Evolutionary conservation across 2,888 invertebrate species (phyloP).

Genomic region (Nudaria mundana): DNA sequence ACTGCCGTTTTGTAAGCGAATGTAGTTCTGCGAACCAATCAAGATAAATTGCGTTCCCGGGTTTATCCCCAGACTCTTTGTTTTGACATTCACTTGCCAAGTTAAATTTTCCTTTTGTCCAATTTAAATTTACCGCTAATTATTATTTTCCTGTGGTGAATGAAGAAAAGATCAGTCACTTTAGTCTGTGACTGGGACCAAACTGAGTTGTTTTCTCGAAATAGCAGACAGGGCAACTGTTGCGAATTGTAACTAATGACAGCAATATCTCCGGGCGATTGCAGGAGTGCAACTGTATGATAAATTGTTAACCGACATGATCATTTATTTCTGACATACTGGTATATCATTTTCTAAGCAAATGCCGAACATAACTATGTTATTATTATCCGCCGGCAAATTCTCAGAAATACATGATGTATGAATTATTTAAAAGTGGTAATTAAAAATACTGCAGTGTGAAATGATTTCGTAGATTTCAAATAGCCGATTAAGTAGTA

Average conservation of each 20-base stretch:
- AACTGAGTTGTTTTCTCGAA: conserved; percentile 54
- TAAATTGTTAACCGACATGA: conserved; percentile 55
- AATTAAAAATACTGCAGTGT: conserved; percentile 11
- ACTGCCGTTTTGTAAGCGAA: neutral
- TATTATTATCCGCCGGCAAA: no score
- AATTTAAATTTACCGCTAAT: conserved; percentile 25
- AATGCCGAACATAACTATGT: conserved; percentile 25
- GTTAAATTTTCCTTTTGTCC: conserved; percentile 41
- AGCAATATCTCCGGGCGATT: conserved; percentile 50
- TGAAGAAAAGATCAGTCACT: conserved; percentile 18
- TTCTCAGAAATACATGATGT: conserved; percentile 27
- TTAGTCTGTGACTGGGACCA: conserved; percentile 38
- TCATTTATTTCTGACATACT: conserved; percentile 48
- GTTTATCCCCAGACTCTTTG: conserved; percentile 40
- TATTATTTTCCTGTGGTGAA: conserved; percentile 18
- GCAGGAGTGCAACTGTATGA: conserved; percentile 52
- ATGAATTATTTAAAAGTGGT: conserved; percentile 18
- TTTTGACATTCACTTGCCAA: no score
- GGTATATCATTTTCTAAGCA: conserved; percentile 42
- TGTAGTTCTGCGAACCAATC: conserved; percentile 16
- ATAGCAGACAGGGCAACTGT: conserved; percentile 56
- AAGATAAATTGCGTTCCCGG: conserved; percentile 20
- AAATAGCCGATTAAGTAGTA: conserved; percentile 24
- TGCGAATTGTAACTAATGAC: conserved; percentile 66
- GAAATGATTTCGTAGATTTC: conserved; percentile 18